These are phyloP conservation scores for Pomphorhynchus laevis DNA, from an alignment of 1,140 invertebrate species.

Conservation along the genomic window DNA sequence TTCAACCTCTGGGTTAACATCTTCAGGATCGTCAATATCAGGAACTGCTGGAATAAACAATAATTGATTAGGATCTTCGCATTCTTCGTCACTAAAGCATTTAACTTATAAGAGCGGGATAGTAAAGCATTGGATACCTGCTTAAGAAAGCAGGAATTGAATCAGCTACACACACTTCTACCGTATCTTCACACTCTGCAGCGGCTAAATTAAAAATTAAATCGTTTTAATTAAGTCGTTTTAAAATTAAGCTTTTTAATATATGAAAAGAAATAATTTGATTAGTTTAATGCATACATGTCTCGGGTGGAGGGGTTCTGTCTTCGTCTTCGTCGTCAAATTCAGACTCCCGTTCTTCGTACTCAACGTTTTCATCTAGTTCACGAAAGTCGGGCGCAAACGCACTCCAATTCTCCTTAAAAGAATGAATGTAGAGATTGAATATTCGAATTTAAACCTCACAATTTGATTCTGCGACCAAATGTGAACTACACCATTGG, in stretches of 20 bases:
- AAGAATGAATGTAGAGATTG: neutral
- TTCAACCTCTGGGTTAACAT: slow-evolving; percentile 28
- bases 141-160: slow-evolving; percentile 56
- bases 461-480: slow-evolving; percentile 85
- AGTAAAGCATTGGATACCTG: slow-evolving; percentile 15
- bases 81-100: slow-evolving; percentile 38
- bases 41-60: slow-evolving; percentile 71
- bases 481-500: slow-evolving; percentile 77
- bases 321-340: slow-evolving; percentile 83
- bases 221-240: neutral
- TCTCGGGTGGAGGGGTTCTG: slow-evolving; percentile 37
- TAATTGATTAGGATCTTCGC: slow-evolving; percentile 48
- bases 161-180: slow-evolving; percentile 53
- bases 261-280: slow-evolving; percentile 14
- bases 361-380: slow-evolving; percentile 93
- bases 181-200: slow-evolving; percentile 45
- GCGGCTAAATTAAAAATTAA: slow-evolving; percentile 13
- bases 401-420: slow-evolving; percentile 67
- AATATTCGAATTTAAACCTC: slow-evolving; percentile 8
- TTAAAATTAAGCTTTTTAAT: too few relatives aligned
- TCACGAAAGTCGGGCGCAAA: slow-evolving; percentile 99
- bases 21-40: slow-evolving; percentile 54
- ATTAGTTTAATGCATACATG: slow-evolving; percentile 28
- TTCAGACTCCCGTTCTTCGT: slow-evolving; percentile 85
- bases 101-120: neutral